A percentile compares a stretch with the other conserved stretches of the same genome.
Evolutionary conservation across 2,888 invertebrate genomes (phyloP).

Genomic region (Spatulosminthurus flaviceps): DNA sequence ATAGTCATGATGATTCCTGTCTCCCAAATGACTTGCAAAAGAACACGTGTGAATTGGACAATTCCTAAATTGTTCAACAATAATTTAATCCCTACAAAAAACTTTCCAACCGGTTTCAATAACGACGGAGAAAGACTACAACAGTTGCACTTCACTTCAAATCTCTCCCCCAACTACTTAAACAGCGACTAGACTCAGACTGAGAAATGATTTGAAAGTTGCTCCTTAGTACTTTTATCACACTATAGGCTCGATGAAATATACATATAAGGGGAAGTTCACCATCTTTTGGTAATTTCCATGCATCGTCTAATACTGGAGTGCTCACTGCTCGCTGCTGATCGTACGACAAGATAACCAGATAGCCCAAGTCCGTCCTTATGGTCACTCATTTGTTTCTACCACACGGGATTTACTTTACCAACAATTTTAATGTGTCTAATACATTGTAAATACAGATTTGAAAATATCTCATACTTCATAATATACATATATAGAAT

Average conservation of each 20-base stretch:
- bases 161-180: slow-evolving; percentile 6
- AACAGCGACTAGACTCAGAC: slow-evolving; percentile 21
- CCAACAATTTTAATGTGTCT: too few species aligned
- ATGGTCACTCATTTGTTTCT: slow-evolving; percentile 4
- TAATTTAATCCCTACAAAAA: too few species aligned
- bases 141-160: not conserved
- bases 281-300: slow-evolving; percentile 28
- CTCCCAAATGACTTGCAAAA: not conserved
- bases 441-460: too few species aligned
- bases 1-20: slow-evolving; percentile 26
- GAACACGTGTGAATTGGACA: not conserved
- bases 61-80: too few species aligned
- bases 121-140: too few species aligned
- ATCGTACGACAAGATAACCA: not conserved
- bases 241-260: too few species aligned
- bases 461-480: too few species aligned
- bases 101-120: slow-evolving; percentile 15
- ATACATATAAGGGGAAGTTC: slow-evolving; percentile 31
- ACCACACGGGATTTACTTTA: not conserved
- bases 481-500: not conserved
- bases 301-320: slow-evolving; percentile 22
- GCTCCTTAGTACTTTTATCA: not conserved
- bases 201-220: slow-evolving; percentile 3
- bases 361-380: not conserved
- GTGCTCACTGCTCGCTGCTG: slow-evolving; percentile 5